Evolutionary conservation across 2,888 invertebrate species (phyloP).

Genomic region (Ophioninae sp.): DNA sequence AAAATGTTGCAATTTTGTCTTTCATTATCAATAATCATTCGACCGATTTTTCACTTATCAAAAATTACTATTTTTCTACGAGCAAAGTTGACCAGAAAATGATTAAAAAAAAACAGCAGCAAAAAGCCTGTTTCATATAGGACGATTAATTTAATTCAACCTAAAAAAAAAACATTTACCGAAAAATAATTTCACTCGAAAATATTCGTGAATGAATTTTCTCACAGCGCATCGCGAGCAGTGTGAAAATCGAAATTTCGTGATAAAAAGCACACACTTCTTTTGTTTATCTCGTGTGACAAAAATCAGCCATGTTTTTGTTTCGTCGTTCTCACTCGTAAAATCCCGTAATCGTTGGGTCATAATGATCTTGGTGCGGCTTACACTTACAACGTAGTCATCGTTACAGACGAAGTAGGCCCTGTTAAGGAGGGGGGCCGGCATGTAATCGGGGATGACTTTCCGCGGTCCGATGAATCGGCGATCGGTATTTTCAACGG

Average conservation of each 20-base stretch:
- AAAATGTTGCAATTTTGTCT: neutral
- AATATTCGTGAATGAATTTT: no score
- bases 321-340: slow-evolving; percentile 10
- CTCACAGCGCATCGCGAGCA: neutral
- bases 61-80: no score
- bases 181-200: no score
- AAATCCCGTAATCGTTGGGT: slow-evolving; percentile 23
- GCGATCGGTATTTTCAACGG: slow-evolving; percentile 8
- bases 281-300: neutral
- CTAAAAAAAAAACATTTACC: no score
- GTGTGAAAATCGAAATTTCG: neutral
- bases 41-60: neutral
- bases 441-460: slow-evolving; percentile 65
- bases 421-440: slow-evolving; percentile 73
- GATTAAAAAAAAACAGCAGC: no score
- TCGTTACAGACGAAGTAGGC: slow-evolving; percentile 79
- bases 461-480: slow-evolving; percentile 10
- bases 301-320: neutral
- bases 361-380: slow-evolving; percentile 44
- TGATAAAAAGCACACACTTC: neutral
- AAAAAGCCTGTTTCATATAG: no score
- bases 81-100: no score
- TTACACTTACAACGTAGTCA: slow-evolving; percentile 77
- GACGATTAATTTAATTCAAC: no score
- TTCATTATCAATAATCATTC: neutral